A percentile compares a stretch with the other conserved stretches of the same genome.
These are phyloP conservation scores for Euglossa dilemma DNA, from an alignment of 1,140 invertebrate species.

Conservation along the genomic window DNA sequence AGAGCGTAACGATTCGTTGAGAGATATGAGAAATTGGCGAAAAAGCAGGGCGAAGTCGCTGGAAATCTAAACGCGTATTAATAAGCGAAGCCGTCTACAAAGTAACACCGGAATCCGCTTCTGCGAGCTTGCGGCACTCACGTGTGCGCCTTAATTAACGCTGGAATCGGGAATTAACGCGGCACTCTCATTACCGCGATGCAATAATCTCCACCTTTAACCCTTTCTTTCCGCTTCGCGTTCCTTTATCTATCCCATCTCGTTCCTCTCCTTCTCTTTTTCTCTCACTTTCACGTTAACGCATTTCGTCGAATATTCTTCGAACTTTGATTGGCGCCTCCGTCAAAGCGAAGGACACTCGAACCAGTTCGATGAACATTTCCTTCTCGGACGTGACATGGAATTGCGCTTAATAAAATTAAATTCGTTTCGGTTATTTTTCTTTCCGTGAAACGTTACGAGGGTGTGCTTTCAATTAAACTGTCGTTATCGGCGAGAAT, in stretches of 20 bases:
- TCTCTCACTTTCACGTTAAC: not conserved
- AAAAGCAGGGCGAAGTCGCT: not conserved
- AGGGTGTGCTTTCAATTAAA: not conserved
- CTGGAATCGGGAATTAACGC: not conserved
- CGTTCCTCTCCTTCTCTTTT: not conserved
- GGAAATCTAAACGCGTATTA: not conserved
- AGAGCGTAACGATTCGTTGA: not conserved
- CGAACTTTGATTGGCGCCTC: not conserved
- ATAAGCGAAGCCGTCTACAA: not conserved
- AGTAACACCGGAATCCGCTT: not conserved
- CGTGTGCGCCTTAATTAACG: not conserved
- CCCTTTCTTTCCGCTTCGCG: not conserved
- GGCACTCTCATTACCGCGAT: constrained; percentile 5
- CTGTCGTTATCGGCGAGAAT: not conserved
- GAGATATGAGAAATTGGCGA: not conserved
- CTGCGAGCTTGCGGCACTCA: not conserved
- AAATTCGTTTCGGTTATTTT: too few species aligned
- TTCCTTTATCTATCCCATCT: not conserved
- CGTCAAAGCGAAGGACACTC: not conserved
- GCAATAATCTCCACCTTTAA: not conserved
- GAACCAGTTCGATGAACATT: constrained; percentile 4
- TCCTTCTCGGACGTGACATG: not conserved
- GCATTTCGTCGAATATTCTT: constrained; percentile 40
- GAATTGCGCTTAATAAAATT: constrained; percentile 16
- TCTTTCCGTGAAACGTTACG: not conserved